Conservation (phyloP, 2,113 vertebrate genomes). For the Elgaria multicarinata region DNA sequence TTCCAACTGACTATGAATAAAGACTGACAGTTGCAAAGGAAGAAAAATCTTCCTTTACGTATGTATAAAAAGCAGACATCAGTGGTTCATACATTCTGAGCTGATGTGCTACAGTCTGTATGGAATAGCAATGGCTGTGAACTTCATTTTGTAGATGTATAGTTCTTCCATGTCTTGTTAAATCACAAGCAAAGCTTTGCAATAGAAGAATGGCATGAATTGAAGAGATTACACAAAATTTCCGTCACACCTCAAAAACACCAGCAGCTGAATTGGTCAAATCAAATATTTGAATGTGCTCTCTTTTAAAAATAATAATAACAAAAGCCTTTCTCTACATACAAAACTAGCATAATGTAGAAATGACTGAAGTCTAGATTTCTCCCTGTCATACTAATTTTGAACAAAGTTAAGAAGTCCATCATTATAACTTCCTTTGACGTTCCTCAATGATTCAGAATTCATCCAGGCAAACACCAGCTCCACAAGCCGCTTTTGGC, state of each 20-base stretch:
- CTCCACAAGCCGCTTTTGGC: too few species aligned
- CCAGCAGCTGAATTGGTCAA: background rate
- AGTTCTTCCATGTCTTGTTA: background rate
- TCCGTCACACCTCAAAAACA: background rate
- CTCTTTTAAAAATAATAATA: background rate
- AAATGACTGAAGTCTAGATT: background rate
- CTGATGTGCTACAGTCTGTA: background rate
- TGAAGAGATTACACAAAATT: too few species aligned
- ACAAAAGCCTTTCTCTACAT: background rate
- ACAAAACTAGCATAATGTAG: background rate
- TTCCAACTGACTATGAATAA: background rate
- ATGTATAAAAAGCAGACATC: background rate
- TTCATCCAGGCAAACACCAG: too few species aligned
- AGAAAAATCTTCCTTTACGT: background rate
- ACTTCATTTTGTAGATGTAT: background rate
- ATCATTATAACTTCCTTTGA: too few species aligned
- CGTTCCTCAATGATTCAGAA: too few species aligned
- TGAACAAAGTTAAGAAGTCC: too few species aligned
- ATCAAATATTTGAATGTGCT: background rate
- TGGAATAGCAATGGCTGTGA: background rate
- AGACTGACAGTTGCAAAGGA: background rate
- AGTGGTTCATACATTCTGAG: background rate
- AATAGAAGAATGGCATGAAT: background rate
- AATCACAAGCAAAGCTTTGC: background rate
- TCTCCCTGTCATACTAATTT: background rate